These are phyloP conservation scores for Dendroctonus valens DNA, from an alignment of 1,140 invertebrate species.

Conservation along the genomic window DNA sequence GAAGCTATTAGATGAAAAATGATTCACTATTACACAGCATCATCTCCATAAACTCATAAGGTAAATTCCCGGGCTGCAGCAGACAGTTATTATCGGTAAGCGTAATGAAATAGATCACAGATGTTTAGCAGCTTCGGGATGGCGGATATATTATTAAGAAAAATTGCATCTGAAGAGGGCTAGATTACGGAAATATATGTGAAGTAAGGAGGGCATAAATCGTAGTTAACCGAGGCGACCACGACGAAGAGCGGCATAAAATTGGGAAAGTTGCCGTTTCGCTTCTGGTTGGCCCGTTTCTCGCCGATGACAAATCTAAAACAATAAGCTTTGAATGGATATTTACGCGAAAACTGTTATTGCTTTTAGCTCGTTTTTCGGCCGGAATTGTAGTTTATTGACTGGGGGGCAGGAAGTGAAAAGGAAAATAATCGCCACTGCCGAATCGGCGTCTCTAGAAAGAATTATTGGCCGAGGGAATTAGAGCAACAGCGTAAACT, in stretches of 20 bases:
- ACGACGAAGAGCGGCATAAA: slow-evolving; percentile 32
- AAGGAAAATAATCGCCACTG: slow-evolving; percentile 21
- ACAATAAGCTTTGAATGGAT: slow-evolving; percentile 44
- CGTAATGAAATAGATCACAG: too few relatives aligned
- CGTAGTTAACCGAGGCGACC: slow-evolving; percentile 39
- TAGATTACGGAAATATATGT: slow-evolving; percentile 48
- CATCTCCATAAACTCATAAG: too few relatives aligned
- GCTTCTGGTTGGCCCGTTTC: slow-evolving; percentile 14
- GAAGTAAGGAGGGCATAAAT: slow-evolving; percentile 46
- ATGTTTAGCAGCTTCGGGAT: too few relatives aligned
- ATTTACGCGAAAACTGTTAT: slow-evolving; percentile 38
- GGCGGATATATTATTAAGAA: slow-evolving; percentile 42
- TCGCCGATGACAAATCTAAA: slow-evolving; percentile 44
- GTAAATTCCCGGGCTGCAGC: too few relatives aligned
- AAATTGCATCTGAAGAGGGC: slow-evolving; percentile 47
- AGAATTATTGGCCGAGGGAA: slow-evolving; percentile 3
- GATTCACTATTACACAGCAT: too few relatives aligned
- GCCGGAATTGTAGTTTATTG: slow-evolving; percentile 24
- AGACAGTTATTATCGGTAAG: too few relatives aligned
- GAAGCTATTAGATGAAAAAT: too few relatives aligned
- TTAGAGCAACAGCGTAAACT: too few relatives aligned
- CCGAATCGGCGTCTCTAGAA: neutral
- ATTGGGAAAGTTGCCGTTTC: slow-evolving; percentile 35
- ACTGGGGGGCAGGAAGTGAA: slow-evolving; percentile 14
- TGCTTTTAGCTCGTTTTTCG: slow-evolving; percentile 14